Percentiles rank a stretch among this genome's conserved stretches.
Conservation (phyloP, 2,888 invertebrate species). For the Neelides folsomi region DNA sequence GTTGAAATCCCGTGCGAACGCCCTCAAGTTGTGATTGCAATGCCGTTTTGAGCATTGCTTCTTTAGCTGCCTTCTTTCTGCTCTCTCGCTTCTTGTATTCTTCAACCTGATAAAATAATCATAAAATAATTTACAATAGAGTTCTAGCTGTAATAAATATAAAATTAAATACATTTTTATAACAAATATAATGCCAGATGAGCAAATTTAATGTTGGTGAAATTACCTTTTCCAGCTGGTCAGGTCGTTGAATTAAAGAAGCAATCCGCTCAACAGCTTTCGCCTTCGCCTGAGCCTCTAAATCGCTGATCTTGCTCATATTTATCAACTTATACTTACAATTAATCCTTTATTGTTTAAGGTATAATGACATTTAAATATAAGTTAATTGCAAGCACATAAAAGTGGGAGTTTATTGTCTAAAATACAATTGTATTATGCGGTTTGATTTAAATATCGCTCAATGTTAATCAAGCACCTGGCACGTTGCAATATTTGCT, state of each 20-base stretch:
- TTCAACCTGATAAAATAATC: constrained; percentile 46
- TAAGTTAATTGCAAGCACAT: no score
- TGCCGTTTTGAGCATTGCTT: constrained; percentile 91
- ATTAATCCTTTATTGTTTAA: no score
- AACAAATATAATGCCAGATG: no score
- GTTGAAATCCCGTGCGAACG: constrained; percentile 80
- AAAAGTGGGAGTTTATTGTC: no score
- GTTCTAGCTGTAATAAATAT: not conserved
- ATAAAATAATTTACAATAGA: not conserved
- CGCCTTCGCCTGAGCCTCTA: constrained; percentile 63
- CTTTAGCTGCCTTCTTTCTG: constrained; percentile 75
- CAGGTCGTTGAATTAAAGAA: constrained; percentile 84
- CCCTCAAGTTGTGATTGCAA: constrained; percentile 97
- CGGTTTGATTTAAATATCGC: no score
- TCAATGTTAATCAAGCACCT: no score
- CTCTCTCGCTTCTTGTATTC: constrained; percentile 61
- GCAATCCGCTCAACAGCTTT: constrained; percentile 72
- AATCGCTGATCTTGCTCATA: constrained; percentile 20
- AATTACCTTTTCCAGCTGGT: constrained; percentile 76
- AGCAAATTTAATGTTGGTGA: no score
- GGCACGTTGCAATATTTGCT: no score
- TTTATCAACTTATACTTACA: no score
- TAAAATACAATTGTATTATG: no score
- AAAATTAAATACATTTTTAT: no score
- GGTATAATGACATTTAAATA: no score